Conservation (phyloP, 2,113 vertebrate genomes). For the Nothoprocta pentlandii region DNA sequence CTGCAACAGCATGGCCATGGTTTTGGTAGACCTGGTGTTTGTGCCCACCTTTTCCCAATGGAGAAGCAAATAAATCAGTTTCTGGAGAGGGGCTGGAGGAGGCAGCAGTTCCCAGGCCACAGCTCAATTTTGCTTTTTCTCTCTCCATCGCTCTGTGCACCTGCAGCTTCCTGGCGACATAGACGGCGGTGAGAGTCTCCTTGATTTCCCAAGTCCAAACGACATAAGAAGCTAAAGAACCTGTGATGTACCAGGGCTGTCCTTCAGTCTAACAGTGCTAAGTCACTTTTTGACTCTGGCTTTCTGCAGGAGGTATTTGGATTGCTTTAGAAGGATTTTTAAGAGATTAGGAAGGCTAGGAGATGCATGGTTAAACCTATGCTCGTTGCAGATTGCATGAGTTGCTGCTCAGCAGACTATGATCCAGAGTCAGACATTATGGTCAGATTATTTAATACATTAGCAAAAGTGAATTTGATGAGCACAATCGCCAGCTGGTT, state of each 20-base stretch:
- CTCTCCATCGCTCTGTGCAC: background rate
- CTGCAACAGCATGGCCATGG: background rate
- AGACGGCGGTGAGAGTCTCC: background rate
- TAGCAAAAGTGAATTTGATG: slow-evolving; percentile 51
- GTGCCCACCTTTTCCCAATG: background rate
- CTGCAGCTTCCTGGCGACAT: background rate
- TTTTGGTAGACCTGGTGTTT: no score
- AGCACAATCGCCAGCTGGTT: slow-evolving; percentile 45
- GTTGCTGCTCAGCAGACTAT: slow-evolving; percentile 64
- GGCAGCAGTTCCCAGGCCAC: background rate
- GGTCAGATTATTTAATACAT: slow-evolving; percentile 40
- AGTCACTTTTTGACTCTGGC: slow-evolving; percentile 21
- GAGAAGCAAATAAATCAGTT: background rate
- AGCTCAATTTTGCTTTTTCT: background rate
- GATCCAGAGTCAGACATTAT: slow-evolving; percentile 37
- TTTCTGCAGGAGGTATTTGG: background rate
- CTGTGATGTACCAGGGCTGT: background rate
- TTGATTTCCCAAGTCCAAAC: background rate
- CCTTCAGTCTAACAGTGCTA: background rate
- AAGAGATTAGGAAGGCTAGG: background rate
- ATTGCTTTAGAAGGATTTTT: slow-evolving; percentile 15
- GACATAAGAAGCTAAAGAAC: background rate
- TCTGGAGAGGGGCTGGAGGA: background rate
- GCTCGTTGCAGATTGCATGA: slow-evolving; percentile 27
- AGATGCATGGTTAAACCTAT: background rate